Evolutionary conservation across 1,140 invertebrate species (phyloP), one percentile per base, ranked within the genome.

Genomic region (Drosophila pseudoobscura): DNA sequence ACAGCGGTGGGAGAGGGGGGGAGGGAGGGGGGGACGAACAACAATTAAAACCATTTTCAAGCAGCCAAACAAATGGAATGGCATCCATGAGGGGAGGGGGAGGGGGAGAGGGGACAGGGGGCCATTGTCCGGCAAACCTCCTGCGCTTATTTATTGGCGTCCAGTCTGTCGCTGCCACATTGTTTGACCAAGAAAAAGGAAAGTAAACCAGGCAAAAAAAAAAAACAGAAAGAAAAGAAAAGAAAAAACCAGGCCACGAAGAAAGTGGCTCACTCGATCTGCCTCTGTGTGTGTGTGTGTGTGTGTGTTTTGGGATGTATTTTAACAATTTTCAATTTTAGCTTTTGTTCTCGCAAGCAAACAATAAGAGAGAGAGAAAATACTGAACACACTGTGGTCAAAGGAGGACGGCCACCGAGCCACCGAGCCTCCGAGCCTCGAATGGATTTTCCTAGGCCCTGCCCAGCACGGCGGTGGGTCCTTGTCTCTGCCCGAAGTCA

Each of bases 291-390:
- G 44, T 56, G 29, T 63, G 44, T 56, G 29, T 63, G n/a, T 60
- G 35, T 61, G 22, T 56, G 44, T 56, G 29, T 63, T 35, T 53
- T 75, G 64, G 60, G 51, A 59, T 75, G 78, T 83, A 79, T 87
- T 80, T 87, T 78, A 88, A 87, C 78, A 83, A 88, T 88, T 87
- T 87, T 87, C 83, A 87, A 87, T 87, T 87, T 87, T 89, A 83
- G 83, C 83, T 87, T 87, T 87, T 87, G 83, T 87, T 88, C 79
- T 77, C 49, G 8, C 47, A 56, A 51, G 68, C 77, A 80, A 85
- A 87, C 74, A 82, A 78, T 61, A 61, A 61, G 71, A 64, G 26
- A 50, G 45, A 47, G 71, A 64, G 26, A 50, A 47, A 47, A 59
- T 29, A 44, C 43, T 46, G 26, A 50, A 47, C 6, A 59, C 20